Evolutionary conservation across 1,140 invertebrate species (phyloP).

Genomic region (Drosophila bocqueti): DNA sequence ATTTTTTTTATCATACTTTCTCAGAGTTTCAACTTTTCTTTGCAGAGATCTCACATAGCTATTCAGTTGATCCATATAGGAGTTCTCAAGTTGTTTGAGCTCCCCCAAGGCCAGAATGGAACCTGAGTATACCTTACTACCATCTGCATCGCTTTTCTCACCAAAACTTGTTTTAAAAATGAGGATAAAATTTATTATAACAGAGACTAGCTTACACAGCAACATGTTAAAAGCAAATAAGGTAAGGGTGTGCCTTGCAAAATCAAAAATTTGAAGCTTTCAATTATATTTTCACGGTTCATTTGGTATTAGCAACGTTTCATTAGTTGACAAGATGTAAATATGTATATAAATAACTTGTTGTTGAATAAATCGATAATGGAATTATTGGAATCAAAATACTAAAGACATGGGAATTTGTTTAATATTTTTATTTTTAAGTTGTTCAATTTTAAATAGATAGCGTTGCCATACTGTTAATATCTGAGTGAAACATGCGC

Average conservation of each 20-base stretch:
- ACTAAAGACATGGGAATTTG: not conserved
- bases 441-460: not conserved
- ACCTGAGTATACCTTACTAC: constrained; percentile 12
- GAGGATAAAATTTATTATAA: not conserved
- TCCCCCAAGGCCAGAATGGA: constrained; percentile 33
- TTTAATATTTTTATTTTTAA: too few species aligned
- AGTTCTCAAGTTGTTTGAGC: constrained; percentile 29
- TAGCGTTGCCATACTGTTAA: not conserved
- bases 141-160: not conserved
- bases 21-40: constrained; percentile 8
- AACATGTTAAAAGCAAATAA: not conserved
- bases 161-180: not conserved
- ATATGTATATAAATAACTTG: not conserved
- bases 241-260: not conserved
- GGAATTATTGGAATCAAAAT: not conserved
- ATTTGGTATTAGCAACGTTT: not conserved
- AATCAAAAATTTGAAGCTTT: not conserved
- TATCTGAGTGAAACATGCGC: not conserved
- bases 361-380: not conserved
- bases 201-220: not conserved
- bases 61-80: constrained; percentile 17
- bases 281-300: not conserved
- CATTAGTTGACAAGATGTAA: not conserved
- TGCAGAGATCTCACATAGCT: constrained; percentile 13
- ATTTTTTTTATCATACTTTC: not conserved